Base-by-base conservation (phyloP, 92 coral and sea anemone genomes). In the Heliopora coerulea region DNA sequence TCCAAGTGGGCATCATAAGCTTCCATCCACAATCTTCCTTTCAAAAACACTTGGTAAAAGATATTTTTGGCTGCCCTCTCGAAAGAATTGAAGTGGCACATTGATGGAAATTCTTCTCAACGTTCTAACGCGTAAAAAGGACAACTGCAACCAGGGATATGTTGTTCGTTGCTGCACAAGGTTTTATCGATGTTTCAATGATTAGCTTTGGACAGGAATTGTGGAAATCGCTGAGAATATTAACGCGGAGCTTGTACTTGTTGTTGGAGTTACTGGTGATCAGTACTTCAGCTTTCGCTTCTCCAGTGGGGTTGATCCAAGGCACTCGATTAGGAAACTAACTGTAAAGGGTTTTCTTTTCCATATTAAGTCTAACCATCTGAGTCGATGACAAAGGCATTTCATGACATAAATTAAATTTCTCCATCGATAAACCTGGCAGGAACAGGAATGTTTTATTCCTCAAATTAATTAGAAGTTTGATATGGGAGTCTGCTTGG, bases 191-290 rank as follows among this genome's bases (percentile, higher is more conserved):
- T 12, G 79, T 54, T 12, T 46, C 75, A 28, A 90, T 82, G 0
- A 87, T 84, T 74, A 90, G 56, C 0, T 18, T 61, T 20, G 96
- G 96, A 72, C 87, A 85, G n/a, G 89, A 87, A 68, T 90, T 90
- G 17, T 89, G 96, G 44, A 75, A 90, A 63, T 90, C 96, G 7
- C 30, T 15, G n/a, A 89, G 89, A 24, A 90, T 42, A 56, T 74
- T 75, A 29, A 87, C 49, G 37, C 85, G 82, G 57, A 90, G 78
- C 1, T 39, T 79, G 64, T 90, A 90, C 54, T 69, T 68, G 28
- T 65, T 81, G 58, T 87, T 77, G 60, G 78, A 61, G 56, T 69
- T 68, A 54, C 89, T 87, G 5, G 79, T 79, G 78, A 87, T 67
- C 49, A 44, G 59, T 12, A 84, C 89, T 61, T 84, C 87, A 10